Evolutionary conservation across 2,888 invertebrate species (phyloP), one percentile per base, ranked within the genome.

Genomic region (Hyles lineata): DNA sequence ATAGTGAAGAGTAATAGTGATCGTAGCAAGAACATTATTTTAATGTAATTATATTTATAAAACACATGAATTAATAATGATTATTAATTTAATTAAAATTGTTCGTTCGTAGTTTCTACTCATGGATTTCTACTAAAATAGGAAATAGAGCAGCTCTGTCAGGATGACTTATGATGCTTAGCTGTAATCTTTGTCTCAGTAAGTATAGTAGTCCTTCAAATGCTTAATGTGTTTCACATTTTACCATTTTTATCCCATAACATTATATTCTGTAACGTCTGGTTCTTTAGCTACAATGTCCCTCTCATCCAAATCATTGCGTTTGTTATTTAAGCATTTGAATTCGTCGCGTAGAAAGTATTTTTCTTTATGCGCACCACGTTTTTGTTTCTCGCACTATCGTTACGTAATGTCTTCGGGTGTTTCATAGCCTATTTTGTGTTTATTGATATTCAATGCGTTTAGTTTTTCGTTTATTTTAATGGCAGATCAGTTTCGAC

Each of bases 301-400:
- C 2, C 63, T 43, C 17, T 35, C 4, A 15, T 67, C 15, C 50
- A 50, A 25, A 7, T n/a, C 8, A 32, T 61, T 62, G 43, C 67
- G 23, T 67, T 67, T 67, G 52, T 55, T 67, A n/a, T 43, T 78
- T 67, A 67, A 67, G 23, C 23, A 67, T 67, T 67, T 50, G 67
- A 67, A 67, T 23, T 50, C 15, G 67, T 67, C 43, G 67, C 23
- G 23, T 67, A 67, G 67, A 67, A 67, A 67, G 67, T 67, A 11
- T 43, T 67, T 67, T 43, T 67, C 43, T 50, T 67, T 25, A 67
- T 67, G 21, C 67, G 67, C 23, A 23, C 50, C 67, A 50, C 67
- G 67, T 67, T 50, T 67, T 67, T 67, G 43, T 67, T 67, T 50
- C 67, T 67, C 67, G 67, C 67, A 67, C 67, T 67, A 67, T 43